These are phyloP conservation scores for Chlamydotis undulata DNA, from an alignment of 2,113 vertebrate genomes.

Conservation along the genomic window DNA sequence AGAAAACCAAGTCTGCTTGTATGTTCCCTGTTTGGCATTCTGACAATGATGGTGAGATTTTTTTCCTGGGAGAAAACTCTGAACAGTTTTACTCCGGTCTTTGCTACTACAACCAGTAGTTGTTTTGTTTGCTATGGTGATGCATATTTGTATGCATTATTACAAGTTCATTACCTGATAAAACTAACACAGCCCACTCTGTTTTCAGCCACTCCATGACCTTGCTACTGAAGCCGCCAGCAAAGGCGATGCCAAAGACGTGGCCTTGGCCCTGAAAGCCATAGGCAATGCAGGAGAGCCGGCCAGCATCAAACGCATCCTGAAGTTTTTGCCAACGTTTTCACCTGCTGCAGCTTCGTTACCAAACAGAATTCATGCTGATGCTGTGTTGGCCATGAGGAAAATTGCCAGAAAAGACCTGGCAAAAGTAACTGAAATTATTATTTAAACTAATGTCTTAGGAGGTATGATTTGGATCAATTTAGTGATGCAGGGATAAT, in stretches of 20 bases:
- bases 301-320: slow-evolving; percentile 83
- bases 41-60: not conserved
- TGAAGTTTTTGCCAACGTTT: slow-evolving; percentile 83
- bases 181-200: not conserved
- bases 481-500: not conserved
- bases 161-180: not conserved
- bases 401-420: slow-evolving; percentile 80
- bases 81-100: not conserved
- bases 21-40: accelerated
- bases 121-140: not conserved
- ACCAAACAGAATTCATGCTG: slow-evolving; percentile 73
- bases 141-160: not conserved
- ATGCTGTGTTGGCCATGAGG: slow-evolving; percentile 83
- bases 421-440: slow-evolving; percentile 72
- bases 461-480: not conserved
- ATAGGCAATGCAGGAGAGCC: slow-evolving; percentile 87
- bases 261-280: slow-evolving; percentile 81
- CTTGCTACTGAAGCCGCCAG: slow-evolving; percentile 74
- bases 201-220: slow-evolving; percentile 81
- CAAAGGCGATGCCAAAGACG: slow-evolving; percentile 63
- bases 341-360: slow-evolving; percentile 68
- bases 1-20: not conserved
- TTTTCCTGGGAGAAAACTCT: not conserved
- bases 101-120: not conserved
- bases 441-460: not conserved